Conservation (phyloP, 2,888 invertebrate genomes). For the Dyspetes luteomarginatus region DNA sequence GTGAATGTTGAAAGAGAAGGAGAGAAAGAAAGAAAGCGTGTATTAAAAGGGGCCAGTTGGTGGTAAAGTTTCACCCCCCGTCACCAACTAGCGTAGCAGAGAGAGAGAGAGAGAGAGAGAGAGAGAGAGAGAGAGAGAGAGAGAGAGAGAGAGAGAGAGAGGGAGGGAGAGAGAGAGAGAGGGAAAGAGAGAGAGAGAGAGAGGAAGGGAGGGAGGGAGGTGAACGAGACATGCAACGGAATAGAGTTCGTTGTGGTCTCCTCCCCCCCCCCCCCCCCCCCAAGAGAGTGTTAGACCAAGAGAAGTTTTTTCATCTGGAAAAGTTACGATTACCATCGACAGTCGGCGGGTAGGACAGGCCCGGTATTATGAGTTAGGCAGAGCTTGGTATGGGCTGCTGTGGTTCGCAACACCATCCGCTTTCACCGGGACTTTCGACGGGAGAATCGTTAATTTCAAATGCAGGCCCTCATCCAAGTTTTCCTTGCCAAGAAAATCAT, state of each 20-base stretch:
- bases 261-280: not conserved
- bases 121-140: no score
- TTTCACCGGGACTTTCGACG: slow-evolving; percentile 32
- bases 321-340: slow-evolving; percentile 66
- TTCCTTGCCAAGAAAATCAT: slow-evolving; percentile 23
- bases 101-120: no score
- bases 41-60: slow-evolving; percentile 51
- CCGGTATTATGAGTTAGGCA: slow-evolving; percentile 52
- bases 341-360: slow-evolving; percentile 33
- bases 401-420: slow-evolving; percentile 34
- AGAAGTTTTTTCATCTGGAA: slow-evolving; percentile 65
- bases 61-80: slow-evolving; percentile 55
- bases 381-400: not conserved
- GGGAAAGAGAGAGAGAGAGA: no score
- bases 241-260: slow-evolving; percentile 16
- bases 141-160: no score
- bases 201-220: slow-evolving; percentile 28
- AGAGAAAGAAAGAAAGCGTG: slow-evolving; percentile 20
- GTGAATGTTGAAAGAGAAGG: not conserved
- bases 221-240: slow-evolving; percentile 25
- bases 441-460: slow-evolving; percentile 57
- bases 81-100: slow-evolving; percentile 50
- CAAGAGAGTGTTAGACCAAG: slow-evolving; percentile 3
- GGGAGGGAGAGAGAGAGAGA: no score
- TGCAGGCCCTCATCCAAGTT: slow-evolving; percentile 22